phyloP scores from a whole-genome alignment of 2,113 vertebrate species.

The Stegastes partitus region DNA sequence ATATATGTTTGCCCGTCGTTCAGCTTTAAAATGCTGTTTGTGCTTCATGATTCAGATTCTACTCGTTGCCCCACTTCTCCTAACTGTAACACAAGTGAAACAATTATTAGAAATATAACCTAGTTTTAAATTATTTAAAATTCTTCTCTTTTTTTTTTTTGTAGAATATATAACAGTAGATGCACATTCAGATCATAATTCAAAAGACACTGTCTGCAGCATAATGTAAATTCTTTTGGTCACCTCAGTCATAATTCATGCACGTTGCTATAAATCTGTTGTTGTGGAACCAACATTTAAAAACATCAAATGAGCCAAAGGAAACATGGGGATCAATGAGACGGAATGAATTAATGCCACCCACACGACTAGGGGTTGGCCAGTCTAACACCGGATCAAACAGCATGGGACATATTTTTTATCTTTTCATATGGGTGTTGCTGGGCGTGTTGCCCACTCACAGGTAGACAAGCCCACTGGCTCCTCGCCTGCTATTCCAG shows the following conservation, averaged over 20 bases:
- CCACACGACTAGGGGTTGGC: constrained; percentile 4
- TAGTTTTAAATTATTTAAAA: background rate
- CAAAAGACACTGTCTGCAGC: constrained; percentile 14
- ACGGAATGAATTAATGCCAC: constrained; percentile 5
- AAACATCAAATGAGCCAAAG: constrained; percentile 11
- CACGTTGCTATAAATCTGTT: background rate
- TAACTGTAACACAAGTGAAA: constrained; percentile 12
- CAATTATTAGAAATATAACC: background rate
- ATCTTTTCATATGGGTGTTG: constrained; percentile 63
- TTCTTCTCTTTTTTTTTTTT: background rate
- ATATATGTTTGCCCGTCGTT: constrained; percentile 1
- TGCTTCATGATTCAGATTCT: constrained; percentile 1
- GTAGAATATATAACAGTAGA: background rate
- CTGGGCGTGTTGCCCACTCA: constrained; percentile 53
- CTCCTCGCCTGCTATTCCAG: constrained; percentile 53
- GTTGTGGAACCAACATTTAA: constrained; percentile 9
- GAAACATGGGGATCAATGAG: constrained; percentile 4
- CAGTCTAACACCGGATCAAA: constrained; percentile 39
- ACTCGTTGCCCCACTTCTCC: no score
- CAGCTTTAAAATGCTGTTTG: background rate
- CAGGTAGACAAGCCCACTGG: constrained; percentile 41
- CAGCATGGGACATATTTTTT: constrained; percentile 52
- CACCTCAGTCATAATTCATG: background rate
- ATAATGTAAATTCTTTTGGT: constrained; percentile 5
- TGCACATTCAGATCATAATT: constrained; percentile 4